Conservation (phyloP, 2,888 invertebrate genomes). For the Bembecia ichneumoniformis region DNA sequence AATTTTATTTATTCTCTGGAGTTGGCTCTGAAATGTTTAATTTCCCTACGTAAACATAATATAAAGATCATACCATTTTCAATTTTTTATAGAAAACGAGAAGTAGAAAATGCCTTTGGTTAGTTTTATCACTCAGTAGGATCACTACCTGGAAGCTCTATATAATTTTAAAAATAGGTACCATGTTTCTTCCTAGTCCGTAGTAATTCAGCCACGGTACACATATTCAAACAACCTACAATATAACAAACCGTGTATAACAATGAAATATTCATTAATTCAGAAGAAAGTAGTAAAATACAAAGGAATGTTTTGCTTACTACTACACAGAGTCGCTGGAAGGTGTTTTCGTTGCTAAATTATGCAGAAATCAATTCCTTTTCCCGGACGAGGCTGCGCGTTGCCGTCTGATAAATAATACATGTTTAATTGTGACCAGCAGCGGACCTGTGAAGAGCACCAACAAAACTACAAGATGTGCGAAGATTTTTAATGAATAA, state of each 20-base stretch:
- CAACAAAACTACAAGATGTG: not conserved
- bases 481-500: not conserved
- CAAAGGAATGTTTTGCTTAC: slow-evolving; percentile 67
- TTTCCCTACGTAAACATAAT: too few relatives aligned
- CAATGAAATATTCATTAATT: slow-evolving; percentile 53
- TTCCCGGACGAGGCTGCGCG: slow-evolving; percentile 43
- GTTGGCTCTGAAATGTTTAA: too few relatives aligned
- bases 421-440: slow-evolving; percentile 57
- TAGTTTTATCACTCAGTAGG: too few relatives aligned
- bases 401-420: slow-evolving; percentile 60
- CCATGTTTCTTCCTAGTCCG: too few relatives aligned
- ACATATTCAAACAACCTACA: too few relatives aligned
- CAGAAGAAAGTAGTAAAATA: slow-evolving; percentile 57
- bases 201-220: too few relatives aligned
- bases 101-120: too few relatives aligned
- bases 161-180: too few relatives aligned
- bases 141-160: too few relatives aligned
- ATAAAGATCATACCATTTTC: too few relatives aligned
- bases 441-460: not conserved
- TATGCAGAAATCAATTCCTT: slow-evolving; percentile 72
- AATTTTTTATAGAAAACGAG: too few relatives aligned
- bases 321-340: slow-evolving; percentile 46
- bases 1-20: too few relatives aligned
- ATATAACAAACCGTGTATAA: not conserved
- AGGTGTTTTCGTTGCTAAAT: slow-evolving; percentile 67